Evolutionary conservation across 2,113 vertebrate genomes (phyloP).

Genomic region (Apistogramma diplotaenia): DNA sequence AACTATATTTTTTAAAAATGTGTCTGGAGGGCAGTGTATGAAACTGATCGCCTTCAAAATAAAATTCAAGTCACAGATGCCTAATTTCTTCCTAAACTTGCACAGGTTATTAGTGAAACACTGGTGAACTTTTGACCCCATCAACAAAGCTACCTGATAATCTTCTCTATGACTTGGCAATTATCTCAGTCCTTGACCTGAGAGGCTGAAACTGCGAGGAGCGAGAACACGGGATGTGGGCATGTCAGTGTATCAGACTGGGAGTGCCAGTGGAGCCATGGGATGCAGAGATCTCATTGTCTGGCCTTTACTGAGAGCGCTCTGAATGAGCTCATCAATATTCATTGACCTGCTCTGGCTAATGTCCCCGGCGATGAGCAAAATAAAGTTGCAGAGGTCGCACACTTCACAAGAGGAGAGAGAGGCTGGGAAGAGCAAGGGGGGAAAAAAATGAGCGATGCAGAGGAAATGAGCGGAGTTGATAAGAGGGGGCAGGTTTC

Average conservation of each 20-base stretch:
- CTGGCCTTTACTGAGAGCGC: conserved; percentile 65
- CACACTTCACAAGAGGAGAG: conserved; percentile 48
- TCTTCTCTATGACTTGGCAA: conserved; percentile 53
- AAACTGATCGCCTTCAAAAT: background rate
- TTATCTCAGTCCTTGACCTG: conserved; percentile 65
- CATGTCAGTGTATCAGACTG: conserved; percentile 46
- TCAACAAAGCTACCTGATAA: conserved; percentile 57
- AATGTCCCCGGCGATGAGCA: conserved; percentile 59
- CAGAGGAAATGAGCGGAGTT: conserved; percentile 1
- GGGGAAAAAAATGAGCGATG: conserved; percentile 12
- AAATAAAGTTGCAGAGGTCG: conserved; percentile 74
- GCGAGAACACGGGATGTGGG: conserved; percentile 13
- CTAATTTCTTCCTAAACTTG: conserved; percentile 14
- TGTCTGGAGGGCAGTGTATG: background rate
- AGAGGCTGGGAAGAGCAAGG: background rate
- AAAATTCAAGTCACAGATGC: conserved; percentile 16
- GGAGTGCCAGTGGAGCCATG: conserved; percentile 38
- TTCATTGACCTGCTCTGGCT: conserved; percentile 68
- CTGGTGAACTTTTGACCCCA: conserved; percentile 38
- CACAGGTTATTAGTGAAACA: conserved; percentile 27
- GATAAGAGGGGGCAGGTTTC: conserved; percentile 50
- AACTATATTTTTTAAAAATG: no score
- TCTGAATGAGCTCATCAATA: conserved; percentile 72
- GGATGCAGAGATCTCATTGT: conserved; percentile 48
- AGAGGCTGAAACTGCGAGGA: background rate